phyloP scores from a whole-genome alignment of 2,888 invertebrate genomes.

The Hypercompe scribonia region DNA sequence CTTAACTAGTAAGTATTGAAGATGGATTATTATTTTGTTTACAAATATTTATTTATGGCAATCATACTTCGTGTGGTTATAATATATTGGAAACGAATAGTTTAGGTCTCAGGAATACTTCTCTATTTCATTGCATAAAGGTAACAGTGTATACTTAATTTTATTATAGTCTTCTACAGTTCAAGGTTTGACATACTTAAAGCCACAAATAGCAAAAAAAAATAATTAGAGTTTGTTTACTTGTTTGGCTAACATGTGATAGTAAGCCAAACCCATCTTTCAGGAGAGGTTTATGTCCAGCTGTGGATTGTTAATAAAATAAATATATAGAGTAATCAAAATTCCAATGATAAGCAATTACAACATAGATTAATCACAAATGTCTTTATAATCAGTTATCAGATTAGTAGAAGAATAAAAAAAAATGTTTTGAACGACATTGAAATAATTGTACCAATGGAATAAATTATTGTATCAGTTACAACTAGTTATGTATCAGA shows the following conservation, averaged over 20 bases:
- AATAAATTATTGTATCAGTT: neutral
- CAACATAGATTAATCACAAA: neutral
- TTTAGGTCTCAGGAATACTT: too few species aligned
- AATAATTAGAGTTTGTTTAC: neutral
- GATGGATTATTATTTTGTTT: too few species aligned
- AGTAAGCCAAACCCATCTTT: too few species aligned
- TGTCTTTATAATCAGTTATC: neutral
- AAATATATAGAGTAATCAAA: neutral
- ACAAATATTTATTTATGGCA: too few species aligned
- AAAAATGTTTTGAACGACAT: neutral
- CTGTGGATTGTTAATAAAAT: too few species aligned
- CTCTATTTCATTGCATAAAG: neutral
- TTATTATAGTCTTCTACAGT: neutral
- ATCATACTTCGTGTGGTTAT: too few species aligned
- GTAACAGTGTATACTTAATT: neutral
- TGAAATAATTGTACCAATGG: neutral
- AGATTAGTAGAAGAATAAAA: too few species aligned
- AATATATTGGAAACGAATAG: too few species aligned
- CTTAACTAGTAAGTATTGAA: too few species aligned
- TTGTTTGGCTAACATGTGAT: too few species aligned
- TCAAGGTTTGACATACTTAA: neutral
- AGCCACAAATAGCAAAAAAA: neutral
- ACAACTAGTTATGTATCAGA: neutral
- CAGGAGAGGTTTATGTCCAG: too few species aligned
- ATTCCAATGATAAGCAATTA: neutral